Conservation (phyloP, 2,888 invertebrate genomes). For the Tinea trinotella region DNA sequence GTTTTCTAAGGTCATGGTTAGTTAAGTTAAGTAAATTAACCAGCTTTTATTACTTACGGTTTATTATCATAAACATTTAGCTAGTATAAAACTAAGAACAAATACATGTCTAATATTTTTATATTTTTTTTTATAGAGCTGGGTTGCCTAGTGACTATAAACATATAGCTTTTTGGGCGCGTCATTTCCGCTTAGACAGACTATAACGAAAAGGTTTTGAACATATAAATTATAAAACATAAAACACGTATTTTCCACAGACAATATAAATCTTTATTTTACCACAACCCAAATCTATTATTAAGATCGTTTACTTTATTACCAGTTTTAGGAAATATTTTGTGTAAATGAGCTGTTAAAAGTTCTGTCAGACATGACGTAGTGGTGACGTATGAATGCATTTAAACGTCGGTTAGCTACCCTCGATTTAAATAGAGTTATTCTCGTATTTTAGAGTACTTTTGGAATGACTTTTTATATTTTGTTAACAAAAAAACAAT, state of each 20-base stretch:
- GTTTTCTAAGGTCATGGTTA: neutral
- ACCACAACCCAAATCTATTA: neutral
- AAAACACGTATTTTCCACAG: neutral
- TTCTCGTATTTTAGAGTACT: neutral
- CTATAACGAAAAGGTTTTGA: neutral
- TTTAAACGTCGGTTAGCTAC: too few relatives aligned
- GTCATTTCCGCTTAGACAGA: too few relatives aligned
- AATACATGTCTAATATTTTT: neutral
- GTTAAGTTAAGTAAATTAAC: neutral
- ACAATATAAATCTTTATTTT: neutral
- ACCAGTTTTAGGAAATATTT: neutral
- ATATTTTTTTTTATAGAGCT: too few relatives aligned
- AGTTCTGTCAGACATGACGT: neutral
- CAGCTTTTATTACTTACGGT: neutral
- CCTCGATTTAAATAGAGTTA: too few relatives aligned
- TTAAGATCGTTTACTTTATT: neutral
- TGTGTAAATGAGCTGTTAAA: conserved; percentile 11
- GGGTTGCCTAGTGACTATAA: too few relatives aligned
- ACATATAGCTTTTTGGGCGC: too few relatives aligned
- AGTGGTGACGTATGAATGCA: neutral
- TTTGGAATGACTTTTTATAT: too few relatives aligned
- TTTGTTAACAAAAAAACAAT: too few relatives aligned
- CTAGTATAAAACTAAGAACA: neutral
- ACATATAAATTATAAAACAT: neutral
- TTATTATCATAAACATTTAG: neutral